These are phyloP conservation scores for Ecdyonurus torrentis DNA, from an alignment of 2,888 invertebrate genomes.

Conservation along the genomic window DNA sequence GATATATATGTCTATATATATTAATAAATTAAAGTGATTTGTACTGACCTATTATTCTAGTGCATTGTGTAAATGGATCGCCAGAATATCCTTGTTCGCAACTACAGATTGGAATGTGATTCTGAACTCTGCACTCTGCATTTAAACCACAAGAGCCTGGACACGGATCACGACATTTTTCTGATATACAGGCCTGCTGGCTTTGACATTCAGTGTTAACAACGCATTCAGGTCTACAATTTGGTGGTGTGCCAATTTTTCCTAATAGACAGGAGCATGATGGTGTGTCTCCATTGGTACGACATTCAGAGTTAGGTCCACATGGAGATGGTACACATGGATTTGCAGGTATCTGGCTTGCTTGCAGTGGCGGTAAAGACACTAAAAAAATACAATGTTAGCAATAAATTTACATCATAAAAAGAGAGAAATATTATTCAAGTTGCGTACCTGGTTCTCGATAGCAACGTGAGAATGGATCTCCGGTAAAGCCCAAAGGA, in stretches of 20 bases:
- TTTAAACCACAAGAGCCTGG: conserved; percentile 15
- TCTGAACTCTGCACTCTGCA: conserved; percentile 15
- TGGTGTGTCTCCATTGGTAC: conserved; percentile 35
- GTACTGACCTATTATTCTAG: conserved; percentile 9
- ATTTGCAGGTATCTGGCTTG: conserved; percentile 46
- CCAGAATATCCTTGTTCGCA: conserved; percentile 22
- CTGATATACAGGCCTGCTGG: conserved; percentile 22
- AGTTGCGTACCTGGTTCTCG: conserved; percentile 4
- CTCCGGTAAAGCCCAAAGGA: conserved; percentile 40
- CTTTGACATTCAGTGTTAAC: conserved; percentile 19
- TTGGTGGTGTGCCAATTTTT: conserved; percentile 20
- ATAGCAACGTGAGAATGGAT: conserved; percentile 43
- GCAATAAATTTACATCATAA: not conserved
- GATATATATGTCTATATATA: not conserved
- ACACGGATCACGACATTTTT: conserved; percentile 20
- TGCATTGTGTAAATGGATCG: conserved; percentile 18
- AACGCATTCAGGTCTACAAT: conserved; percentile 18
- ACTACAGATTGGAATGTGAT: conserved; percentile 16
- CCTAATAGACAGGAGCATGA: conserved; percentile 20
- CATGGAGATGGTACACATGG: conserved; percentile 54
- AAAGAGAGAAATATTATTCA: not conserved
- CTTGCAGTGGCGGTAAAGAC: conserved; percentile 29
- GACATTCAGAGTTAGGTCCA: conserved; percentile 37
- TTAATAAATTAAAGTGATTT: not conserved
- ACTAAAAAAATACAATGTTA: conserved; percentile 17